Evolutionary conservation across 2,797 vertebrate species (phyloP).

Genomic region (Sebastes alutus): DNA sequence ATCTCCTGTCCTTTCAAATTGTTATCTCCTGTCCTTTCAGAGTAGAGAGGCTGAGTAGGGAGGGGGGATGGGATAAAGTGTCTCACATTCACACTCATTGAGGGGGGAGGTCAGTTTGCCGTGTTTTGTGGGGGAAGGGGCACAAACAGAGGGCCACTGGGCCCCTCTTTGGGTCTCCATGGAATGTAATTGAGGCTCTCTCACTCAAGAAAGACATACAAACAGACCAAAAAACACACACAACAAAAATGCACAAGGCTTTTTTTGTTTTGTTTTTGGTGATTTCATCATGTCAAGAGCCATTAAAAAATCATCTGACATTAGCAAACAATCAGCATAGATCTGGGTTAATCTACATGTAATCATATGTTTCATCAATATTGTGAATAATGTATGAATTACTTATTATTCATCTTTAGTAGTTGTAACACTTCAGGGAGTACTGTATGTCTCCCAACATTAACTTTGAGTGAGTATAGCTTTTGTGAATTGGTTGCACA

Average conservation of each 20-base stretch:
- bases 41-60: conserved; percentile 62
- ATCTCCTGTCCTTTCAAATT: conserved; percentile 85
- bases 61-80: conserved; percentile 77
- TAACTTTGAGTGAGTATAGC: too few species aligned
- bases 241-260: background rate
- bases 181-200: conserved; percentile 77
- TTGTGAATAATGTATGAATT: background rate
- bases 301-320: background rate
- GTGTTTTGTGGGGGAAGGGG: conserved; percentile 83
- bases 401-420: background rate
- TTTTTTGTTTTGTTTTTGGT: background rate
- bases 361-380: background rate
- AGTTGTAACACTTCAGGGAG: background rate
- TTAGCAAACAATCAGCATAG: background rate
- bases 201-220: conserved; percentile 36
- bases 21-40: conserved; percentile 86
- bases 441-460: background rate
- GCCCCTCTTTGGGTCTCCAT: conserved; percentile 74
- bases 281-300: background rate
- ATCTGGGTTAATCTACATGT: background rate
- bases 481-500: background rate
- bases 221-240: conserved; percentile 29
- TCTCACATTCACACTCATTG: conserved; percentile 78
- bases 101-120: conserved; percentile 79
- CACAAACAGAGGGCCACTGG: conserved; percentile 81